Conservation (phyloP, 1,140 invertebrate species). For the Goniozus legneri region DNA sequence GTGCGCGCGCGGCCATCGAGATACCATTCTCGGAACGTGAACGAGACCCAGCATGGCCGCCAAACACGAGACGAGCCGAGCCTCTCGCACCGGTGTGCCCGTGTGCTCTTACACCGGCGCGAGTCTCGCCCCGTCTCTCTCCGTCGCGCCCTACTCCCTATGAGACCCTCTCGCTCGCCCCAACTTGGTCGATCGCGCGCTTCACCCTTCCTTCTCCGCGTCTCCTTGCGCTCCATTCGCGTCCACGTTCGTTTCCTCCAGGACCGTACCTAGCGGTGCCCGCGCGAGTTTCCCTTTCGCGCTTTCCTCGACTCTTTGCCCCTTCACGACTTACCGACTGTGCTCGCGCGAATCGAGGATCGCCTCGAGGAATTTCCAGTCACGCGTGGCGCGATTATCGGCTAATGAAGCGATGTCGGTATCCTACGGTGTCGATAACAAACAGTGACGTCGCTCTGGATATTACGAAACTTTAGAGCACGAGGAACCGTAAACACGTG, state of each 20-base stretch:
- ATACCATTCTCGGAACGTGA: conserved; percentile 21
- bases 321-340: too few relatives aligned
- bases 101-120: conserved; percentile 5
- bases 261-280: not conserved
- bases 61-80: conserved; percentile 23
- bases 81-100: conserved; percentile 21
- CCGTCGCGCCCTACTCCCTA: not conserved
- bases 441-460: too few relatives aligned
- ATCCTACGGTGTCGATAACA: too few relatives aligned
- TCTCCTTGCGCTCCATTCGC: conserved; percentile 8
- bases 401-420: too few relatives aligned
- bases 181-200: too few relatives aligned
- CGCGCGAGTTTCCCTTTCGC: not conserved
- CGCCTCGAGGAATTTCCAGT: too few relatives aligned
- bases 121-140: not conserved
- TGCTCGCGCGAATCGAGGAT: too few relatives aligned
- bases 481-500: too few relatives aligned
- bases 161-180: not conserved
- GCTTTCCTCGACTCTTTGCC: too few relatives aligned
- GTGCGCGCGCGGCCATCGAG: too few relatives aligned
- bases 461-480: too few relatives aligned
- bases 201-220: not conserved
- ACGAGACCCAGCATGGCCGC: conserved; percentile 31
- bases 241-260: not conserved
- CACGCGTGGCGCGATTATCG: too few relatives aligned